Evolutionary conservation across 2,113 vertebrate genomes (phyloP), one percentile per base, ranked within the genome.

Genomic region (Eulemur rufifrons): DNA sequence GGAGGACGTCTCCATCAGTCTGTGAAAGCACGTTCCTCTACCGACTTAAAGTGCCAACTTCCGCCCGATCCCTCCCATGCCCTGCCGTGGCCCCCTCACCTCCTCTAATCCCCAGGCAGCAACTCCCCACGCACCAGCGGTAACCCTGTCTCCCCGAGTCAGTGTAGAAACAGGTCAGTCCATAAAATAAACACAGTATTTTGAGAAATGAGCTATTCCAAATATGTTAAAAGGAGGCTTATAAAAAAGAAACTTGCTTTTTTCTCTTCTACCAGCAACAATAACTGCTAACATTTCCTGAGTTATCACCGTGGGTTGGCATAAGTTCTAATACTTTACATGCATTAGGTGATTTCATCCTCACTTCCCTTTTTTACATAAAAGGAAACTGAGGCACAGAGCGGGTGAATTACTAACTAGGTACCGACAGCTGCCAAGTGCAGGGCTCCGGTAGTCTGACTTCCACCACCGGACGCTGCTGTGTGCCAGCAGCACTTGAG

Each of bases 11-110:
- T 86, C 47, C 37, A 18, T 1, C 8, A 34, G 32, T 42, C n/a
- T 74, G 20, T 59, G 25, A 71, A 95, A 91, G 15, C 13, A 10
- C 21, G 80, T 29, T 47, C 54, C 78, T 50, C 27, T 1, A 8
- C 32, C 39, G 56, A 54, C 9, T 13, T 42, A 47, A 56, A 45
- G 15, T 15, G 15, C 2, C 9, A 17, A n/a, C 29, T n/a, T 23
- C 39, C 47, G 13, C 7, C 7, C 25, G 11, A 21, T 21, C 5
- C 9, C 5, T 6, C 42, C 27, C 25, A 11, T 1, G 14, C 11
- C 27, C 59, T 5, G 4, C 61, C 61, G 8, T 11, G 12, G 61
- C 10, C 5, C 5, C n/a, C 39, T 84, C 12, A 32, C 34, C 5
- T 63, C 21, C 21, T 15, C 0, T 3, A 37, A 56, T n/a, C 25